A percentile compares a stretch with the other conserved stretches of the same genome.
These are phyloP conservation scores for Canis aureus DNA, from an alignment of 2,113 vertebrate genomes.

Conservation along the genomic window DNA sequence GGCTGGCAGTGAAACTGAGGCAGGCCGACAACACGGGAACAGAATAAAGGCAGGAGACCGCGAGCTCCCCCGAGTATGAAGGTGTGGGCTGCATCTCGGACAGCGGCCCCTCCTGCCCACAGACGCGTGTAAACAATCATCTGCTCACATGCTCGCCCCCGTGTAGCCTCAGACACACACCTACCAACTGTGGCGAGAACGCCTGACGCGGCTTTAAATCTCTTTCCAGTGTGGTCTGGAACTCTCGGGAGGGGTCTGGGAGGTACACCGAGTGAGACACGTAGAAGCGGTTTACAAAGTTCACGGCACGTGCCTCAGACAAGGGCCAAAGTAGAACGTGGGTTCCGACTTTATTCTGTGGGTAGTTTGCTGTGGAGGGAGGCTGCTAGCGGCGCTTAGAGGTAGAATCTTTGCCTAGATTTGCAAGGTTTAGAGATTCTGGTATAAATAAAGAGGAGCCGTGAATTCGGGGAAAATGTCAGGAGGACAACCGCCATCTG, in stretches of 20 bases:
- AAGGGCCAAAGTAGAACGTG: neutral
- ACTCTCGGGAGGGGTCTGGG: neutral
- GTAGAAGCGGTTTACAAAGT: neutral
- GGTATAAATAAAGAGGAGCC: neutral
- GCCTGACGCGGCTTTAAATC: neutral
- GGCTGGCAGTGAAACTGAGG: rapidly evolving
- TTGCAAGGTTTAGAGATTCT: neutral
- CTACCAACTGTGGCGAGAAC: neutral
- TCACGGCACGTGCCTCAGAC: neutral
- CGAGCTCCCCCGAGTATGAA: neutral
- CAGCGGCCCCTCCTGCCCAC: neutral
- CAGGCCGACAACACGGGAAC: neutral
- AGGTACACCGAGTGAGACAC: neutral
- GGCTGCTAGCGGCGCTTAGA: neutral
- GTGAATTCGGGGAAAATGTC: neutral
- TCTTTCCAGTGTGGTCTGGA: neutral
- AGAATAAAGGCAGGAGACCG: neutral
- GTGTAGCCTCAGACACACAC: neutral
- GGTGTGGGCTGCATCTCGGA: rapidly evolving
- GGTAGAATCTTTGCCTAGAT: neutral
- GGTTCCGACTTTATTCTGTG: neutral
- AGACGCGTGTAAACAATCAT: rapidly evolving
- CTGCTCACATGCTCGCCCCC: neutral
- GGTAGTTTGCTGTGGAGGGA: neutral
- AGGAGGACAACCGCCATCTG: neutral